These are phyloP conservation scores for Psix sp. DNA, from an alignment of 1,140 invertebrate species.

Conservation along the genomic window DNA sequence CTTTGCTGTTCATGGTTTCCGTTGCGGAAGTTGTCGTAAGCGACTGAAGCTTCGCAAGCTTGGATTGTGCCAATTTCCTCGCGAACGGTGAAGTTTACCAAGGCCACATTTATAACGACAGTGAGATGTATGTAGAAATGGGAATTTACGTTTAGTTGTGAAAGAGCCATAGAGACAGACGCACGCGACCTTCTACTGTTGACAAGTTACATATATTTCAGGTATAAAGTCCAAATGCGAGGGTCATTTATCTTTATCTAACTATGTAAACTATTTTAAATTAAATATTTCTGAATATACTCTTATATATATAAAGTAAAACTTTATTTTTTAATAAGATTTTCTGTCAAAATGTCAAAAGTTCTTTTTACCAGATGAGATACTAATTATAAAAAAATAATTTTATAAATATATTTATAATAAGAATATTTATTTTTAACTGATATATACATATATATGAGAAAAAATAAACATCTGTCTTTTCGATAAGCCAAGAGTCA, in stretches of 20 bases:
- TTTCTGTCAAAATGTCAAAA: no score
- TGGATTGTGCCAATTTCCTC: slow-evolving; percentile 55
- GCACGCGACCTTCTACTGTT: slow-evolving; percentile 18
- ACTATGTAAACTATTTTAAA: no score
- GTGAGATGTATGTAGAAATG: slow-evolving; percentile 25
- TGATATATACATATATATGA: no score
- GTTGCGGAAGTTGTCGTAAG: slow-evolving; percentile 56
- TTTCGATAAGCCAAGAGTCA: slow-evolving; percentile 27
- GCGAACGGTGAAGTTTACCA: slow-evolving; percentile 42
- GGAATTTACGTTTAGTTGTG: slow-evolving; percentile 19
- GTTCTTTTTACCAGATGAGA: no score
- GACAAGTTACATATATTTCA: slow-evolving; percentile 38
- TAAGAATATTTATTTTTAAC: no score
- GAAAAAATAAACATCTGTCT: slow-evolving; percentile 14
- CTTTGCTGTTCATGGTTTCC: slow-evolving; percentile 55
- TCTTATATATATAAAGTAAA: no score
- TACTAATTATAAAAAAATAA: no score
- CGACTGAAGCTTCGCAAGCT: slow-evolving; percentile 53
- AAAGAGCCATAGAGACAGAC: slow-evolving; percentile 24
- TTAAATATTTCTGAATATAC: no score
- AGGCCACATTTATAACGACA: slow-evolving; percentile 42
- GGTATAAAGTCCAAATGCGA: slow-evolving; percentile 10
- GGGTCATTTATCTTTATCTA: slow-evolving; percentile 14
- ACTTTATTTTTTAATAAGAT: no score
- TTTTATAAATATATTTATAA: no score